Evolutionary conservation across 1,140 invertebrate species (phyloP).

Genomic region (Scaptodrosophila lebanonensis): DNA sequence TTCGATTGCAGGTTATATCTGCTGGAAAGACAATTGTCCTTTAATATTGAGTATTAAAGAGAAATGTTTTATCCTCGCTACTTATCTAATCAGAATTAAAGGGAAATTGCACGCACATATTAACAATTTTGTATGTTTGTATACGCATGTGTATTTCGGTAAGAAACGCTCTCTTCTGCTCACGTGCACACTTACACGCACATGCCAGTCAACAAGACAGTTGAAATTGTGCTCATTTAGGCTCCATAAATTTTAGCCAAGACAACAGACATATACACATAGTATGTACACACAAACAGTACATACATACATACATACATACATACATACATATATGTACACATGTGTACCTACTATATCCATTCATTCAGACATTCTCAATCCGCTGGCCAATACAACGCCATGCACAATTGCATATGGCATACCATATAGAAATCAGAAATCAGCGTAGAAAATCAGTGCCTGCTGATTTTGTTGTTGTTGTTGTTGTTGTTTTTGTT

Average conservation of each 20-base stretch:
- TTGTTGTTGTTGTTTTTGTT: constrained; percentile 7
- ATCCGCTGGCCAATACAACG: constrained; percentile 1
- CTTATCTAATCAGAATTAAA: too few species aligned
- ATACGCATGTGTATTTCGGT: not conserved
- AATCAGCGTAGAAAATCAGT: constrained; percentile 29
- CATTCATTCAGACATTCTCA: not conserved
- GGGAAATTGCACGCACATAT: too few species aligned
- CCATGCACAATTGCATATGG: constrained; percentile 13
- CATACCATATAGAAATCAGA: constrained; percentile 39
- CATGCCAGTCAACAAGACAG: constrained; percentile 1
- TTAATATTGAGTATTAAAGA: too few species aligned
- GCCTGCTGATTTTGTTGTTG: constrained; percentile 13
- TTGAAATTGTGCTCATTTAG: constrained; percentile 57
- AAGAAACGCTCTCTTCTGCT: not conserved
- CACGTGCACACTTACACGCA: not conserved
- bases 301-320: not conserved
- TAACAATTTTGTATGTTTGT: constrained; percentile 12
- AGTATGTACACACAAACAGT: constrained; percentile 1
- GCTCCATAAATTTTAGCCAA: constrained; percentile 58
- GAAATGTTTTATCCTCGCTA: too few species aligned
- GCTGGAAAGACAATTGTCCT: too few species aligned
- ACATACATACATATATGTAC: constrained; percentile 5
- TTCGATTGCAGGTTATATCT: too few species aligned
- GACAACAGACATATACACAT: constrained; percentile 6
- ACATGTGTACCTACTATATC: not conserved